Conservation (phyloP, 2,888 invertebrate genomes). For the Labia minor region DNA sequence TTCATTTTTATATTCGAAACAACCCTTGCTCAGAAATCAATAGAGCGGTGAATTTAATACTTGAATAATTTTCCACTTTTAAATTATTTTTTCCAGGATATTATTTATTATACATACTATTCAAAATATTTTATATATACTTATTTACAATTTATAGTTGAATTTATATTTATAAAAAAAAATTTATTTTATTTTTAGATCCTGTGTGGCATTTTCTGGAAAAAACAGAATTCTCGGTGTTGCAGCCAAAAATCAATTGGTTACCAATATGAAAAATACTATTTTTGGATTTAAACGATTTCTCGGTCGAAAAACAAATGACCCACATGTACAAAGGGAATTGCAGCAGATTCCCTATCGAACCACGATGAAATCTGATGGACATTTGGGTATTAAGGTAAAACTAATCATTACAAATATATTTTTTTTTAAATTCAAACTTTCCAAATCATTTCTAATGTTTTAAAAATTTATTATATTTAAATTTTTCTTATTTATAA, state of each 20-base stretch:
- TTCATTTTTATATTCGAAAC: too few species aligned
- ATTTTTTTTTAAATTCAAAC: too few species aligned
- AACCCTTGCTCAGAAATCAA: too few species aligned
- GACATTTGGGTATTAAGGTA: slow-evolving; percentile 77
- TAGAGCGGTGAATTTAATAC: too few species aligned
- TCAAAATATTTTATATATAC: too few species aligned
- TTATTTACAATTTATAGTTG: too few species aligned
- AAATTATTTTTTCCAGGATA: too few species aligned
- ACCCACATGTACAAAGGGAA: slow-evolving; percentile 80
- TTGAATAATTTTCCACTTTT: too few species aligned
- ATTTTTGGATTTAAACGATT: slow-evolving; percentile 87
- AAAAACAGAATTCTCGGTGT: slow-evolving; percentile 90
- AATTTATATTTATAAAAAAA: too few species aligned
- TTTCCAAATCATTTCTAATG: too few species aligned
- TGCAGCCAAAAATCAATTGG: slow-evolving; percentile 91
- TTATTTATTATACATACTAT: too few species aligned
- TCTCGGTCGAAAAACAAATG: slow-evolving; percentile 79
- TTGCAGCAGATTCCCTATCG: slow-evolving; percentile 66
- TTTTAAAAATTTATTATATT: neutral
- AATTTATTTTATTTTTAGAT: slow-evolving; percentile 49
- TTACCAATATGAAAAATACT: slow-evolving; percentile 96
- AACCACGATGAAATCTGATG: slow-evolving; percentile 63
- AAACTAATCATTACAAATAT: too few species aligned
- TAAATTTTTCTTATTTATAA: neutral
- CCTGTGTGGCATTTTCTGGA: slow-evolving; percentile 89